Conservation (phyloP, 2,113 vertebrate genomes). For the Elgaria multicarinata region DNA sequence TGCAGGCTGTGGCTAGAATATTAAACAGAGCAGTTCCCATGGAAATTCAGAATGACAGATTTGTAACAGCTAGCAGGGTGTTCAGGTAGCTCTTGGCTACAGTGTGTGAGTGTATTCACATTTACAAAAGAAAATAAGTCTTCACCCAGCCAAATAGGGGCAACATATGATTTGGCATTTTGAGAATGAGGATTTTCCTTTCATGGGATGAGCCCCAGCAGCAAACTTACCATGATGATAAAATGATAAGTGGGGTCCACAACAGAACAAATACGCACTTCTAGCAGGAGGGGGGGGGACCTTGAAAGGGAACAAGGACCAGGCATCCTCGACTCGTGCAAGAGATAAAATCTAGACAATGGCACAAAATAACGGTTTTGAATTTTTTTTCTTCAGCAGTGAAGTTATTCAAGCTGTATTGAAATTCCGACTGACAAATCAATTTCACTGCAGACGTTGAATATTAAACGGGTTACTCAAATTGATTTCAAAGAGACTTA, state of each 20-base stretch:
- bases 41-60: slow-evolving; percentile 20
- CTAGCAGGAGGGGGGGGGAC: neutral
- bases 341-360: neutral
- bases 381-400: neutral
- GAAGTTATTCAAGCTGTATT: neutral
- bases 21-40: slow-evolving; percentile 34
- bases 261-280: neutral
- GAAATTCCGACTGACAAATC: neutral
- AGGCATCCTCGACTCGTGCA: neutral
- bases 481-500: neutral
- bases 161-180: slow-evolving; percentile 4
- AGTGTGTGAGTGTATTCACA: neutral
- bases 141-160: neutral
- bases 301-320: neutral
- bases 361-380: neutral
- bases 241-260: neutral
- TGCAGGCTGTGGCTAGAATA: slow-evolving; percentile 30
- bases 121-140: neutral
- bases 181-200: neutral
- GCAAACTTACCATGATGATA: neutral
- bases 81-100: slow-evolving; percentile 3
- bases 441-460: neutral
- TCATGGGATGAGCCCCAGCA: neutral
- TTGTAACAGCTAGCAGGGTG: neutral
- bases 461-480: neutral